Percentiles rank a stretch among this genome's conserved stretches.
These are phyloP conservation scores for Criorhina ranunculi DNA, from an alignment of 2,888 invertebrate genomes.

Conservation along the genomic window DNA sequence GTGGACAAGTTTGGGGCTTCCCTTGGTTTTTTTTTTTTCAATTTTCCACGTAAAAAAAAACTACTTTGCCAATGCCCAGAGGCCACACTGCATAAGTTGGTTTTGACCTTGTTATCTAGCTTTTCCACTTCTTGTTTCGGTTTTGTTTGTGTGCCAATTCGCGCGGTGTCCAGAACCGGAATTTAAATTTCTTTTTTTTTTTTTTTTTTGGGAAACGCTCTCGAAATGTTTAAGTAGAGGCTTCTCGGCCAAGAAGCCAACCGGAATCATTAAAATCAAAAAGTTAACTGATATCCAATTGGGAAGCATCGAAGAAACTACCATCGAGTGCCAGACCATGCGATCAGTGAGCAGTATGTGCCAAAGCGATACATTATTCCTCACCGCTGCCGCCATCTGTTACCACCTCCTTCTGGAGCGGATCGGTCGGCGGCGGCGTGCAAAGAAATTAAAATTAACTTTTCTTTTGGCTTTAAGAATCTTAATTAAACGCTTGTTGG, in stretches of 20 bases:
- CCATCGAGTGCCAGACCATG: constrained; percentile 55
- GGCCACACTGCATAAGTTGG: constrained; percentile 57
- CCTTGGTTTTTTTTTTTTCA: constrained; percentile 41
- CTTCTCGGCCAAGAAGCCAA: constrained; percentile 64
- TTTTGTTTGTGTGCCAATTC: constrained; percentile 28
- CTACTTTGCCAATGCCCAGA: constrained; percentile 5
- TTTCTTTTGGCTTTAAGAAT: constrained; percentile 72
- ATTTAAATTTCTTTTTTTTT: constrained; percentile 45
- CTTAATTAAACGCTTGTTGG: constrained; percentile 68
- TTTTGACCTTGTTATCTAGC: constrained; percentile 57
- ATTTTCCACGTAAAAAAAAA: constrained; percentile 56
- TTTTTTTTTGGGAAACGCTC: constrained; percentile 35
- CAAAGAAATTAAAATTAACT: constrained; percentile 73
- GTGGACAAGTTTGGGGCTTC: constrained; percentile 19
- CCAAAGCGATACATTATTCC: constrained; percentile 21
- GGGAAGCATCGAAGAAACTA: constrained; percentile 67
- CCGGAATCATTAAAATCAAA: constrained; percentile 75
- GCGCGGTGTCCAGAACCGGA: constrained; percentile 45
- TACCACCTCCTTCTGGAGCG: constrained; percentile 18
- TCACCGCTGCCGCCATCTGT: not conserved
- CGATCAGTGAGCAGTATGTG: constrained; percentile 38
- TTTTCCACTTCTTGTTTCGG: constrained; percentile 35
- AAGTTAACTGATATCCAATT: constrained; percentile 75
- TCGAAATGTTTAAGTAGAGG: constrained; percentile 35
- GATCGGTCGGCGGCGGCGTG: constrained; percentile 43